Base-by-base conservation (phyloP, 2,888 invertebrate species). In the Drosophila trichaetosa region DNA sequence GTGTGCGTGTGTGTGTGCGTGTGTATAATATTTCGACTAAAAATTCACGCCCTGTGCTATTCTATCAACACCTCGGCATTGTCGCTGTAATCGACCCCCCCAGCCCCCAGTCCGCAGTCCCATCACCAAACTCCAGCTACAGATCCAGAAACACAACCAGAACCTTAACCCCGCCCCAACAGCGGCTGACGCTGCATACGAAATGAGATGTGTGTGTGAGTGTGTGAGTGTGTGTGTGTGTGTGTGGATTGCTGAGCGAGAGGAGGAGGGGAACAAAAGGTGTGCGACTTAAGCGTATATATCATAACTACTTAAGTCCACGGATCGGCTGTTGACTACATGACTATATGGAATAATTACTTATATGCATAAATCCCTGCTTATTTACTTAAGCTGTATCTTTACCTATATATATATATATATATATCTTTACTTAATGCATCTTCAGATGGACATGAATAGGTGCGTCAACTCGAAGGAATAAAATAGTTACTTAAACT, bases 1-100 rank as follows among this genome's bases (percentile, higher is more conserved):
- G 49, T 38, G 24, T 33, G 40, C 36, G 34, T 24, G 53, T 38
- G 24, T 33, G 40, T 40, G 34, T 24, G 53, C 31, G 11, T 42
- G 49, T 52, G 21, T 27, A 10, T 79, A 73, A 85, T 85, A 75
- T 82, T 80, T 86, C 76, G 75, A 80, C 80, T 85, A 73, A 79
- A 83, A 89, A 89, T 80, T 81, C 80, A 87, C 83, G 87, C 80
- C 73, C 76, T 76, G 78, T 62, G 76, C 80, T 84, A 82, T 85
- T 83, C 90, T 80, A 89, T 89, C 88, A 88, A 88, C 88, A 89
- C 88, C 90, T 89, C 76, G 69, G 78, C 76, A 82, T 82, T 85
- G 78, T 87, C 76, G 82, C 79, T 70, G 67, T 71, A 67, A 51
- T 18, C 70, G 56, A 36, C 64, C 69, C 72, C 62, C 46, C 11